Conservation (phyloP, 64 coral and sea anemone species). For the Stylophora pistillata region DNA sequence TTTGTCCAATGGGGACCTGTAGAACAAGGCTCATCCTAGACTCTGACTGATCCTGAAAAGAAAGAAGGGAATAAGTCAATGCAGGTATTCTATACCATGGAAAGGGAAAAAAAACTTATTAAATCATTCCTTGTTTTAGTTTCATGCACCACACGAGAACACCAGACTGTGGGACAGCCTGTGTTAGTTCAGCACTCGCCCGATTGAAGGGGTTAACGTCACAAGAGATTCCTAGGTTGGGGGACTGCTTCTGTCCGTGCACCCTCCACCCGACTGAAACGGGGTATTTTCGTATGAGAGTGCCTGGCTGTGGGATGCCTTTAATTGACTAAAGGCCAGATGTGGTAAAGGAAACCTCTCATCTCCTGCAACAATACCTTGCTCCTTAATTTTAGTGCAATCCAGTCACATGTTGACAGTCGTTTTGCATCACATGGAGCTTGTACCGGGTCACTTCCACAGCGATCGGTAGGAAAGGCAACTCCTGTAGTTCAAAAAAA, state of each 20-base stretch:
- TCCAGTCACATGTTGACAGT: neutral
- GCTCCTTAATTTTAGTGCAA: neutral
- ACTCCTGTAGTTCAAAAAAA: neutral
- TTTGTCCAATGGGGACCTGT: slow-evolving; percentile 36
- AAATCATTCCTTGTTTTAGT: neutral
- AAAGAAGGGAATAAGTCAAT: too few species aligned
- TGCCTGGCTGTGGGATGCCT: neutral
- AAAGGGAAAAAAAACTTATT: neutral
- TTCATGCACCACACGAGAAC: too few species aligned
- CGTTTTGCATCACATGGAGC: slow-evolving; percentile 26
- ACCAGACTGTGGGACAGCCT: too few species aligned
- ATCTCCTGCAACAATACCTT: slow-evolving; percentile 1
- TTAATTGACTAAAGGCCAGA: neutral
- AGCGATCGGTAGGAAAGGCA: neutral
- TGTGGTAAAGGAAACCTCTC: neutral
- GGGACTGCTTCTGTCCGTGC: too few species aligned
- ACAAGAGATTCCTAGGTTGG: too few species aligned
- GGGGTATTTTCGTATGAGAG: too few species aligned
- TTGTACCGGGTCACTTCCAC: slow-evolving; percentile 2
- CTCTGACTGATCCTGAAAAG: neutral
- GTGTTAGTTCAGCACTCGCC: too few species aligned
- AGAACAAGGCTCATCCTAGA: neutral
- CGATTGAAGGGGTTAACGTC: too few species aligned
- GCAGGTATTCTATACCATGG: too few species aligned
- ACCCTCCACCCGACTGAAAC: too few species aligned